Evolutionary conservation across 2,797 vertebrate species (phyloP).

Genomic region (Gastrophryne carolinensis): DNA sequence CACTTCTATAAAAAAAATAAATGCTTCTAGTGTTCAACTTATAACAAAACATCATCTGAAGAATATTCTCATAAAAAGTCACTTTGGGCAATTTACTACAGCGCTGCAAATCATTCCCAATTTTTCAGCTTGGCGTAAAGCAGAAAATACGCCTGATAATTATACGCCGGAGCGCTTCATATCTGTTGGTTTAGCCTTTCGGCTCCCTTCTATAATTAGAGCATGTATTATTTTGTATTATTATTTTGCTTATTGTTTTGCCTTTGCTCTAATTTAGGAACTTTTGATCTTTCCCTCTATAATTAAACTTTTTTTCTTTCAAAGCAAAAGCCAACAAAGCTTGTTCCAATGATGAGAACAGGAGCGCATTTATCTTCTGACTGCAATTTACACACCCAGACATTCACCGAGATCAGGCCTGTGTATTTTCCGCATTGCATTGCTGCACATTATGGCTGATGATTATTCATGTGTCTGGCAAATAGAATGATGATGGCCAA

Average conservation of each 20-base stretch:
- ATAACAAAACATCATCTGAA: neutral
- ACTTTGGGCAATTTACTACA: neutral
- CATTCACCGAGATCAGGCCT: too few species aligned
- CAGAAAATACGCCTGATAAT: constrained; percentile 10
- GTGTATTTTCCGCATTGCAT: too few species aligned
- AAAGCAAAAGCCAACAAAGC: neutral
- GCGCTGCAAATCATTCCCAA: neutral
- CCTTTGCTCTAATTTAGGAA: constrained; percentile 5
- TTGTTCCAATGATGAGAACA: neutral
- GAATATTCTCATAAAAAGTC: neutral
- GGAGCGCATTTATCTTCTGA: constrained; percentile 15
- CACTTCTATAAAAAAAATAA: neutral
- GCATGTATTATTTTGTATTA: neutral
- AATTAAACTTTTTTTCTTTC: neutral
- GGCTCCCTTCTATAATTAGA: neutral
- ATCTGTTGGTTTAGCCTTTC: neutral
- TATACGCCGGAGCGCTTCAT: neutral
- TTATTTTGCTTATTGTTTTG: constrained; percentile 9
- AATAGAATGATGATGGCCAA: too few species aligned
- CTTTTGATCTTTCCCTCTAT: neutral
- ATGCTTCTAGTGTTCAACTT: neutral
- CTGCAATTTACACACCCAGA: constrained; percentile 1
- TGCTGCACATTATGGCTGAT: too few species aligned
- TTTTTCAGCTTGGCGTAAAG: neutral
- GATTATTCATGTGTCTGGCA: too few species aligned